Conservation (phyloP, 1,140 invertebrate species). For the Hestina assimilis region DNA sequence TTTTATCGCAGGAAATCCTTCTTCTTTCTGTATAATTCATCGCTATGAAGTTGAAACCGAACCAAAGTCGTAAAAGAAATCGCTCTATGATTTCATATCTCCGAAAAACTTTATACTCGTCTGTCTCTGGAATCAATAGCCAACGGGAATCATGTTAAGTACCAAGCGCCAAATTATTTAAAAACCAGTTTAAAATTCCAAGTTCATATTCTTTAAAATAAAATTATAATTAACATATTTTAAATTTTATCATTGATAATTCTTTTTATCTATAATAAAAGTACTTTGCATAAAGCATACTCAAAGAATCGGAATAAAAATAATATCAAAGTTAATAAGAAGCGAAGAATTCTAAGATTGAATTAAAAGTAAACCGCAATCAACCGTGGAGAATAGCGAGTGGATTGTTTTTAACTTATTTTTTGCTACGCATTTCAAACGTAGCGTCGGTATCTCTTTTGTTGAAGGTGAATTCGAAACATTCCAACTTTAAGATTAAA, state of each 20-base stretch:
- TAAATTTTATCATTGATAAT: too few species aligned
- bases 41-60: conserved; percentile 76
- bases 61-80: conserved; percentile 77
- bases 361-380: conserved; percentile 19
- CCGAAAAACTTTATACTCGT: conserved; percentile 69
- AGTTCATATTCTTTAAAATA: too few species aligned
- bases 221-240: too few species aligned
- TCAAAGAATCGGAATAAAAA: background rate
- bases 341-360: conserved; percentile 12
- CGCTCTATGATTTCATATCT: conserved; percentile 77
- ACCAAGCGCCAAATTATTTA: conserved; percentile 10
- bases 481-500: conserved; percentile 33
- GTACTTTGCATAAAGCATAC: background rate
- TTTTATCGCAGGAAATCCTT: conserved; percentile 75
- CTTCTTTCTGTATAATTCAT: conserved; percentile 76
- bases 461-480: conserved; percentile 68
- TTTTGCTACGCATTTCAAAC: conserved; percentile 53
- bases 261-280: background rate
- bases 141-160: conserved; percentile 39
- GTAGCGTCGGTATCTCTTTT: conserved; percentile 55
- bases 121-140: conserved; percentile 65
- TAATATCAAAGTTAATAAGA: conserved; percentile 7
- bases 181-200: too few species aligned
- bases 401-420: conserved; percentile 36
- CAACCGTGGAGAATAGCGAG: conserved; percentile 30